Conservation (phyloP, 2,113 vertebrate species). For the Parus major region DNA sequence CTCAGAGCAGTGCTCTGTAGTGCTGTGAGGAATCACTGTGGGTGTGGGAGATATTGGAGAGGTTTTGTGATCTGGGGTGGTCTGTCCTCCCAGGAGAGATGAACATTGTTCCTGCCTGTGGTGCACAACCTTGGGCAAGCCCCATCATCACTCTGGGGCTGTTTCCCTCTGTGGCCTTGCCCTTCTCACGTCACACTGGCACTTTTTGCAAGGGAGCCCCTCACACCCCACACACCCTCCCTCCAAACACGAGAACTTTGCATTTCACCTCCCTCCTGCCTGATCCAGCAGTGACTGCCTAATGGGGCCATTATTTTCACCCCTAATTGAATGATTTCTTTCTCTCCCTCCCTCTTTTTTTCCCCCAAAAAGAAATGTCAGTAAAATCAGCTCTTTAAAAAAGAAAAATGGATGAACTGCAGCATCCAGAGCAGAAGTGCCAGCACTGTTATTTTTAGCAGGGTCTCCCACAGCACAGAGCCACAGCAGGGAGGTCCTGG, state of each 20-base stretch:
- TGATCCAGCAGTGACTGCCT: fast-evolving
- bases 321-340: not conserved
- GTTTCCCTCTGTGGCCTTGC: not conserved
- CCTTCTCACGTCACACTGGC: not conserved
- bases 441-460: not conserved
- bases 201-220: not conserved
- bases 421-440: not conserved
- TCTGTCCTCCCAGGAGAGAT: not conserved
- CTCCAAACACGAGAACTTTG: not conserved
- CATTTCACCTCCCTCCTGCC: not conserved
- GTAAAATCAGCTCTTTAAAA: not conserved
- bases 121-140: not conserved
- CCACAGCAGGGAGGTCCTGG: not conserved
- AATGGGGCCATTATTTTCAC: not conserved
- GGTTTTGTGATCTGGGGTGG: not conserved
- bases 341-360: not conserved
- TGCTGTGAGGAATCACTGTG: not conserved
- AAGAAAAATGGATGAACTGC: not conserved
- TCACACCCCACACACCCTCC: not conserved
- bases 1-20: not conserved
- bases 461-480: not conserved
- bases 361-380: not conserved
- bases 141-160: not conserved
- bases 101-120: fast-evolving
- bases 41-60: not conserved